Conservation (phyloP, 2,113 vertebrate species). For the Xiphophorus hellerii region DNA sequence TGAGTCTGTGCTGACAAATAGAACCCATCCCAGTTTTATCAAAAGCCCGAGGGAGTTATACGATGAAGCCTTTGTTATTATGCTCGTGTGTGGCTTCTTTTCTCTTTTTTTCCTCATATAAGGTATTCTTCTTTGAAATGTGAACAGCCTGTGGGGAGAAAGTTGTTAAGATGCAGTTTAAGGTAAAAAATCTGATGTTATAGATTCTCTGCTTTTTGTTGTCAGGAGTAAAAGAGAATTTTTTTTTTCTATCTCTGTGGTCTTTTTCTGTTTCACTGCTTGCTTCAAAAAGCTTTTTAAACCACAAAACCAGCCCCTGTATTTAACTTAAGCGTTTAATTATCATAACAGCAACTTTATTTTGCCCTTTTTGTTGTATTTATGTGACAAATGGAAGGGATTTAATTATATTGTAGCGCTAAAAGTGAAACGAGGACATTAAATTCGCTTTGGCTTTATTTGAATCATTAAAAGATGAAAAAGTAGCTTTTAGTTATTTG, state of each 20-base stretch:
- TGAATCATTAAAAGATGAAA: background rate
- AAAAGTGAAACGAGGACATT: background rate
- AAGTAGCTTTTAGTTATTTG: background rate
- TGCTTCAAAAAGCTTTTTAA: background rate
- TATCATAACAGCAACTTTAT: background rate
- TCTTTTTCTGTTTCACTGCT: background rate
- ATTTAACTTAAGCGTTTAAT: background rate
- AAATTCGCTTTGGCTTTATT: background rate
- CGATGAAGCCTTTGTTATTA: slow-evolving; percentile 23
- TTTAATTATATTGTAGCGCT: background rate
- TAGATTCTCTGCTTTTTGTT: slow-evolving; percentile 22
- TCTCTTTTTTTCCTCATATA: background rate
- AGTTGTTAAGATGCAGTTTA: slow-evolving; percentile 19
- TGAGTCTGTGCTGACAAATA: slow-evolving; percentile 32
- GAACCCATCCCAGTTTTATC: slow-evolving; percentile 34
- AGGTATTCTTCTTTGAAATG: slow-evolving; percentile 29
- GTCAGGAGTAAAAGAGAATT: slow-evolving; percentile 5
- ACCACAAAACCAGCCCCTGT: too few relatives aligned
- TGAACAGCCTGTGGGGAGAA: slow-evolving; percentile 25
- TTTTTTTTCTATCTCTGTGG: slow-evolving; percentile 1
- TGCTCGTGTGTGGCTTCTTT: background rate
- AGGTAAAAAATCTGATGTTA: slow-evolving; percentile 28
- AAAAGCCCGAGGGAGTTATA: slow-evolving; percentile 34
- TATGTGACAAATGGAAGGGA: too few relatives aligned
- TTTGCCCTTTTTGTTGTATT: background rate